Evolutionary conservation across 1,140 invertebrate genomes (phyloP).

Genomic region (Ectropis grisescens): DNA sequence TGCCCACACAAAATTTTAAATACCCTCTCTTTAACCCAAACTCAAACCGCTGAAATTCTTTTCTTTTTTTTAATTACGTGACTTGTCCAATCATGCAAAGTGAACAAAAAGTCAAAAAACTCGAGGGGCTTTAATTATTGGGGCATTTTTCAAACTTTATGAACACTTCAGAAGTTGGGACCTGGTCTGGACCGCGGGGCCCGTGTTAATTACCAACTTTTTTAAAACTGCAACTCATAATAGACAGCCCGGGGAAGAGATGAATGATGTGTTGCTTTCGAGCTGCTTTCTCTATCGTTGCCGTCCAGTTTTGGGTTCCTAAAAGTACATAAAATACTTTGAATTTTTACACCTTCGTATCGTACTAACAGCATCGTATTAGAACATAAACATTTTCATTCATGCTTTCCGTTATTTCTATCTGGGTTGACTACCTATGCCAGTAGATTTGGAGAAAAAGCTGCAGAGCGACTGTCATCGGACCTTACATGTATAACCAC

Average conservation of each 20-base stretch:
- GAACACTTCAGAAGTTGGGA: slow-evolving; percentile 55
- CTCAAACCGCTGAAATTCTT: not conserved
- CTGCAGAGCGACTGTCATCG: too few species aligned
- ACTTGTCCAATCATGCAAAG: slow-evolving; percentile 30
- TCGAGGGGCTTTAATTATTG: slow-evolving; percentile 52
- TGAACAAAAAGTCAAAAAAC: slow-evolving; percentile 36
- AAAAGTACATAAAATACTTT: too few species aligned
- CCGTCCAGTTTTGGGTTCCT: too few species aligned
- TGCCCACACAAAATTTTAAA: too few species aligned
- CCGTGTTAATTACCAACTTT: slow-evolving; percentile 67
- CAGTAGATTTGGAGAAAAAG: too few species aligned
- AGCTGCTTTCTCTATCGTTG: slow-evolving; percentile 30
- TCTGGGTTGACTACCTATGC: too few species aligned
- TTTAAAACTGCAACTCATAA: slow-evolving; percentile 68
- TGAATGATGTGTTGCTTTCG: slow-evolving; percentile 64
- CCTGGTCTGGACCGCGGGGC: slow-evolving; percentile 37
- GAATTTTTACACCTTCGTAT: too few species aligned
- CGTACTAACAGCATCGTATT: too few species aligned
- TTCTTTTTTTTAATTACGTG: slow-evolving; percentile 26
- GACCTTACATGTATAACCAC: too few species aligned
- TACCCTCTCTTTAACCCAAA: slow-evolving; percentile 7
- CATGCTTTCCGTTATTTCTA: too few species aligned
- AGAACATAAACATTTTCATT: too few species aligned
- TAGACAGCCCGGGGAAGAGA: slow-evolving; percentile 60
- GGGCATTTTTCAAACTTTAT: slow-evolving; percentile 52